Conservation (phyloP, 2,113 vertebrate species). For the Poeciliopsis retropinna region DNA sequence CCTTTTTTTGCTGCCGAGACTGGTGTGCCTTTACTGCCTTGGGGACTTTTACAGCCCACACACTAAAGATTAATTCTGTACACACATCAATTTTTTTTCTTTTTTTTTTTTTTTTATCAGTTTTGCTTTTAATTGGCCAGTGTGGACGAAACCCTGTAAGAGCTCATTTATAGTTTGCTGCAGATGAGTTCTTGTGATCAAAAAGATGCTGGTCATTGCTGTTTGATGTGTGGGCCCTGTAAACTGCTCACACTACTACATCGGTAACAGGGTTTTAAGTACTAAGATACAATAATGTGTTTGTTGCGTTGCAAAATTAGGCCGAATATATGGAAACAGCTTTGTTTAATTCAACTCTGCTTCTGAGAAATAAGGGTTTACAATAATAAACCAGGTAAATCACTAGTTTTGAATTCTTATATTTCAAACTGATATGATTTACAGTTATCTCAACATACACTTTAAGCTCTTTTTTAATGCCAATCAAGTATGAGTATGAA, state of each 20-base stretch:
- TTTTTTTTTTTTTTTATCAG: background rate
- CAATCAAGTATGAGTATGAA: no score
- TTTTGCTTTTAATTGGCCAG: constrained; percentile 4
- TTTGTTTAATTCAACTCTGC: background rate
- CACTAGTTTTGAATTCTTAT: no score
- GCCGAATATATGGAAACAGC: background rate
- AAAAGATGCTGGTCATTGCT: background rate
- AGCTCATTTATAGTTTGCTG: background rate
- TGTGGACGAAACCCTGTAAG: background rate
- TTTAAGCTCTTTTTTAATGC: background rate
- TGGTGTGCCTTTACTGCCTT: background rate
- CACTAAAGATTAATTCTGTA: constrained; percentile 1
- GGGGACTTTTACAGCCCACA: constrained; percentile 6
- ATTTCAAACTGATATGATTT: background rate
- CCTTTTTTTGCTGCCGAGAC: background rate
- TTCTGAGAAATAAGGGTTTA: no score
- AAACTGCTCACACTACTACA: background rate
- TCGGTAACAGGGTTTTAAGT: background rate
- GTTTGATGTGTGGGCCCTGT: background rate
- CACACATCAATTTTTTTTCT: background rate
- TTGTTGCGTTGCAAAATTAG: background rate
- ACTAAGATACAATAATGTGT: background rate
- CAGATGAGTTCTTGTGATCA: background rate
- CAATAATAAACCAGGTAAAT: no score
- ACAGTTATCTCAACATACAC: background rate